These are phyloP conservation scores for Neocloeon triangulifer DNA, from an alignment of 1,140 invertebrate species.

Conservation along the genomic window DNA sequence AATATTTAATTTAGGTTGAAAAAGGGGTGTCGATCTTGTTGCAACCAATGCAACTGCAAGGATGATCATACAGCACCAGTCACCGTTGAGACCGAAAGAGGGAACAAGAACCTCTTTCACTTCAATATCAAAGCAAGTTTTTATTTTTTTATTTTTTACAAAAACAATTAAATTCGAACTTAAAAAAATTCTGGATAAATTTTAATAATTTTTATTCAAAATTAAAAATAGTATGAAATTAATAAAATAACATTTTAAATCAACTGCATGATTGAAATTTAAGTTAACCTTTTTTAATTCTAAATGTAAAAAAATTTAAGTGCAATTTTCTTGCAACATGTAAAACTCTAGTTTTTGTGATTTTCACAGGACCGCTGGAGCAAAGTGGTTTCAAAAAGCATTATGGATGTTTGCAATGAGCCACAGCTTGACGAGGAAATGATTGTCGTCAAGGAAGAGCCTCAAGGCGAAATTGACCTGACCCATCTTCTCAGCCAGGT, in stretches of 20 bases:
- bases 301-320: no score
- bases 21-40: conserved; percentile 11
- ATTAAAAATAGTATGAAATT: no score
- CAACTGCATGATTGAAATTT: no score
- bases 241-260: no score
- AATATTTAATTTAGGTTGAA: no score
- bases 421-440: conserved; percentile 10
- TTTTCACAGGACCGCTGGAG: conserved; percentile 10
- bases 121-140: conserved; percentile 11
- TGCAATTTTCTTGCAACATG: not conserved
- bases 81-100: conserved; percentile 7
- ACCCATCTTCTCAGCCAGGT: conserved; percentile 12
- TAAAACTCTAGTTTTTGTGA: conserved; percentile 1
- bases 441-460: not conserved
- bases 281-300: no score
- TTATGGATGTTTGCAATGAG: conserved; percentile 3
- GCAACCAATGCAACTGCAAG: conserved; percentile 10
- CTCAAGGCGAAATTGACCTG: conserved; percentile 5
- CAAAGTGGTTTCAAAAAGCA: conserved; percentile 9
- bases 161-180: conserved; percentile 1
- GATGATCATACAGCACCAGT: conserved; percentile 6
- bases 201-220: not conserved
- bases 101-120: conserved; percentile 9
- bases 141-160: no score
- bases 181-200: conserved; percentile 5